phyloP scores from a whole-genome alignment of 2,113 vertebrate genomes.

The Phoenicopterus ruber region DNA sequence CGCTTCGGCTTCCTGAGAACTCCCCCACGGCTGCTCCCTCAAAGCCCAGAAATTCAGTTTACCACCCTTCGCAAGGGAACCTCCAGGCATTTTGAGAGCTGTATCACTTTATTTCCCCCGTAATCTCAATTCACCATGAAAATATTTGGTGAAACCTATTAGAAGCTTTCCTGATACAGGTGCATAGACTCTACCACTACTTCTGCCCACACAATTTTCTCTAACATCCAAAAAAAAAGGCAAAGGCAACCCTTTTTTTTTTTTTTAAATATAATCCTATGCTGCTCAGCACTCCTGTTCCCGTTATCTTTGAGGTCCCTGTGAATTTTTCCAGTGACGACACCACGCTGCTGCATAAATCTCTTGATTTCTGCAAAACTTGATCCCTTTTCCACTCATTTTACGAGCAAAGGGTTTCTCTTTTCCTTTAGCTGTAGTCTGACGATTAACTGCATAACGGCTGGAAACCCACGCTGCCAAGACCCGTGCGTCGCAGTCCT shows the following conservation, averaged over 20 bases:
- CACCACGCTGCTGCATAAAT: background rate
- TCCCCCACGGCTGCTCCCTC: background rate
- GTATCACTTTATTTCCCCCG: background rate
- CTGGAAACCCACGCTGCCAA: background rate
- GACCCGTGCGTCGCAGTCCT: fast-evolving
- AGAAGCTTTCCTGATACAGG: background rate
- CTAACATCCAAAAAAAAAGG: background rate
- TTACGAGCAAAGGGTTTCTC: background rate
- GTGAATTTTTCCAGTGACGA: background rate
- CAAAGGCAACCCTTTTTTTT: background rate
- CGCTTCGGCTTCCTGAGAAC: background rate
- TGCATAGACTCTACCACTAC: background rate
- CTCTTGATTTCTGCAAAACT: background rate
- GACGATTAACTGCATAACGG: background rate
- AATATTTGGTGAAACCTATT: background rate
- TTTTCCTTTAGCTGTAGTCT: background rate
- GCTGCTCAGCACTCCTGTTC: background rate
- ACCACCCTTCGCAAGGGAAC: background rate
- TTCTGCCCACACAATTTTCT: background rate
- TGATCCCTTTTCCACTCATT: background rate
- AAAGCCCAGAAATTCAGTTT: background rate
- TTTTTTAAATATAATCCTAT: background rate
- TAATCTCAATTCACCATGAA: background rate
- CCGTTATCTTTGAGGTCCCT: background rate
- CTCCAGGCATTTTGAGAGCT: background rate